Evolutionary conservation across 92 coral and sea anemone species (phyloP), one percentile per base, ranked within the genome.

Genomic region (Zoanthus sansibaricus): DNA sequence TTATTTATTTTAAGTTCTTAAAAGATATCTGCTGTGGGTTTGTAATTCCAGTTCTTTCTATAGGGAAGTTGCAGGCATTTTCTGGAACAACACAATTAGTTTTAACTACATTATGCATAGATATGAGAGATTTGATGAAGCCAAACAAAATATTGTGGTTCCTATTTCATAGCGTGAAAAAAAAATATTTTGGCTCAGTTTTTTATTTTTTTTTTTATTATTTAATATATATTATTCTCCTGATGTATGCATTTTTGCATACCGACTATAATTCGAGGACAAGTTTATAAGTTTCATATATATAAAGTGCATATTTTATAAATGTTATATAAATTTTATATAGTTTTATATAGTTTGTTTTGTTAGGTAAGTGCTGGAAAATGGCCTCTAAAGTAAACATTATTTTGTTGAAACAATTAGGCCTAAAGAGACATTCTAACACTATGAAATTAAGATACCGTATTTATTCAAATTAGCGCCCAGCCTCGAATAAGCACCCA

Each of bases 11-110:
- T 79, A n/a, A 59, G 67, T 32, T 79, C 52, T 32, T 54, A 54
- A 78, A 56, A 79, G 84, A 79, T n/a, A 79, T 56, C 70, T 79
- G 46, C 52, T 15, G 54, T 72, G 76, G 21, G 54, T 72, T 72
- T 72, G 52, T 72, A 72, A 72, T 72, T 72, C 76, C 76, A 72
- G 73, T 69, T 69, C 73, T 69, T 69, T 72, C 76, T 72, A 72
- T 72, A 72, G 76, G 76, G 76, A 42, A 72, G 76, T 42, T 72
- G 54, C 25, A 72, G 76, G 52, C 25, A 72, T 72, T 72, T 72
- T 72, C 76, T 72, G 25, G 76, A 72, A 72, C 76, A 42, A 72
- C 76, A 72, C 76, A 72, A 42, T 72, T 72, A 42, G 54, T 42
- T 42, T 72, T 72, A 69, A 69, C 73, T 72, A 72, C 54, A 42